A percentile compares a stretch with the other conserved stretches of the same genome.
phyloP scores from a whole-genome alignment of 2,888 invertebrate genomes.

The Cryptus viduatorius region DNA sequence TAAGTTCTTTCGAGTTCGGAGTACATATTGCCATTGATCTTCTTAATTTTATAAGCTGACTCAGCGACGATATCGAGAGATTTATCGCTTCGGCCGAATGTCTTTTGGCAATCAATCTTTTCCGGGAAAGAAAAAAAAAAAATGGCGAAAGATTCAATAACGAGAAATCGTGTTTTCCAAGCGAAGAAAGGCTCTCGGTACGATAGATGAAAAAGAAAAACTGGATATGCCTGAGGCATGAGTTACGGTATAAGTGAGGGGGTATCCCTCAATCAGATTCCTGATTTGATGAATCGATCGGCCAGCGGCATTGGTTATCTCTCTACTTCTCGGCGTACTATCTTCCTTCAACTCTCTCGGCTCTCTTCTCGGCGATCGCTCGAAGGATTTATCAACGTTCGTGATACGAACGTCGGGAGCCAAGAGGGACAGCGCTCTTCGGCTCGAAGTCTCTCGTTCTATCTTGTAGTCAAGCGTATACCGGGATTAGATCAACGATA shows the following conservation, averaged over 20 bases:
- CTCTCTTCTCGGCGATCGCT: slow-evolving; percentile 9
- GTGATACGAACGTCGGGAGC: slow-evolving; percentile 25
- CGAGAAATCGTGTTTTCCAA: slow-evolving; percentile 29
- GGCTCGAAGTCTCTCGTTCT: slow-evolving; percentile 2
- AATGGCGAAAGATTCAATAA: slow-evolving; percentile 23
- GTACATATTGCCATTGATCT: background rate
- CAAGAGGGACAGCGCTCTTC: background rate
- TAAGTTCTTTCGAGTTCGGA: slow-evolving; percentile 5
- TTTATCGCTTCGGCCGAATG: background rate
- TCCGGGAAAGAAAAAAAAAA: no score
- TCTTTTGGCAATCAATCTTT: no score
- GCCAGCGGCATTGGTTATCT: background rate
- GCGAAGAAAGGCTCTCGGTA: slow-evolving; percentile 1
- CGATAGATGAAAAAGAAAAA: slow-evolving; percentile 6
- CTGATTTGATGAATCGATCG: slow-evolving; percentile 57
- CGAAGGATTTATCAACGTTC: slow-evolving; percentile 51
- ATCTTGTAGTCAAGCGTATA: slow-evolving; percentile 15
- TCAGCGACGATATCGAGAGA: slow-evolving; percentile 14
- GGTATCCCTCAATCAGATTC: slow-evolving; percentile 36
- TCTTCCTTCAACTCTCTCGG: background rate
- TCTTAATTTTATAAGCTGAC: slow-evolving; percentile 25
- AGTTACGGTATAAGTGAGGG: slow-evolving; percentile 8
- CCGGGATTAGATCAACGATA: slow-evolving; percentile 45
- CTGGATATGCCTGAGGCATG: background rate
- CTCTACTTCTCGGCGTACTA: background rate